Evolutionary conservation across 2,113 vertebrate genomes (phyloP), one percentile per base, ranked within the genome.

Genomic region (Mustela nigripes): DNA sequence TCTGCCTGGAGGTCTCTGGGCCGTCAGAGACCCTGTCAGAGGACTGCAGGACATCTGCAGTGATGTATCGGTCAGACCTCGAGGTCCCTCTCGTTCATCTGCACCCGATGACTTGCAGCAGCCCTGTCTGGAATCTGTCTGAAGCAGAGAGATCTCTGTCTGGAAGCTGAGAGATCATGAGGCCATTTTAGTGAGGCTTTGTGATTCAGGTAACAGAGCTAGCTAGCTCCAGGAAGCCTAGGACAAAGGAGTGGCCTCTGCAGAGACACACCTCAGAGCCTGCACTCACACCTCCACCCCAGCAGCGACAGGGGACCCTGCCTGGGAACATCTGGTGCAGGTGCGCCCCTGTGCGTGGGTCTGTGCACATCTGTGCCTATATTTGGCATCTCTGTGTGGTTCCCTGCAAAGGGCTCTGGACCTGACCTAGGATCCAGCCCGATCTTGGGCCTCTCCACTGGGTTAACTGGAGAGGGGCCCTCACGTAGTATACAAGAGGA

Each of bases 171-270:
- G 0, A 85, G 67, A 84, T 91, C 42, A 18, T 1, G 71, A 50
- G 12, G 18, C n/a, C 26, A 3, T 42, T 39, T 33, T 31, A 28
- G 18, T 0, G 5, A 56, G 63, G 48, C 31, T 82, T 36, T 18
- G 73, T 95, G 83, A 69, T 69, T 53, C 91, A 96, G 96, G 33
- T 28, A 63, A 82, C 39, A 65, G 62, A 12, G 26, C 67, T n/a
- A 12, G 26, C 67, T n/a, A 11, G 48, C 63, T 56, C 71, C 50
- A 19, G 71, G 21, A 26, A 79, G 39, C 26, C 0, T 0, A 22
- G 50, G 67, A 62, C 0, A 3, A 83, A 80, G 42, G 36, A 45
- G 10, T 48, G 31, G 36, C 94, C n/a, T 1, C 42, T 14, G 19
- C 26, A 10, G 36, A 88, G 36, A 36, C 26, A 56, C 21, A 11